These are phyloP conservation scores for Venturia canescens DNA, from an alignment of 1,140 invertebrate genomes.

Conservation along the genomic window DNA sequence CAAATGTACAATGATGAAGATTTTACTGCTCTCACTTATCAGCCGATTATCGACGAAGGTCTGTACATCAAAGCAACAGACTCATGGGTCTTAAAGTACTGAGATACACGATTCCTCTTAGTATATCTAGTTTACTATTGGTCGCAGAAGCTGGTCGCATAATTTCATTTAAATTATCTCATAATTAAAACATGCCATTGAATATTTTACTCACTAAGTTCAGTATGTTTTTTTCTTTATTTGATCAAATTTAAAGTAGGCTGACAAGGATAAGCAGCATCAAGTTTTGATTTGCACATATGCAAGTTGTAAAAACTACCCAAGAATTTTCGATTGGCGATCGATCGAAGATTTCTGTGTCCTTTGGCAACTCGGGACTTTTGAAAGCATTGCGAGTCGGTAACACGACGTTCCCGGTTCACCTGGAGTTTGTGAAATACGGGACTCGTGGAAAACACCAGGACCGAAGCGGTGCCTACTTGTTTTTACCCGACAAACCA, in stretches of 20 bases:
- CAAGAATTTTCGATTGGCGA: slow-evolving; percentile 81
- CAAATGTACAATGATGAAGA: slow-evolving; percentile 57
- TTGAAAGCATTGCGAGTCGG: slow-evolving; percentile 80
- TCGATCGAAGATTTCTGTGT: slow-evolving; percentile 78
- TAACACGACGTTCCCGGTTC: slow-evolving; percentile 78
- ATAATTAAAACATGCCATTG: no score
- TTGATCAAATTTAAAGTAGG: slow-evolving; percentile 22
- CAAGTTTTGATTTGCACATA: slow-evolving; percentile 68
- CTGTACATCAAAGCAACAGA: slow-evolving; percentile 42
- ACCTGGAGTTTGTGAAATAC: slow-evolving; percentile 86
- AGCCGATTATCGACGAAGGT: slow-evolving; percentile 56
- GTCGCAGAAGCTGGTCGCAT: background rate
- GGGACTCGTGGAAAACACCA: slow-evolving; percentile 78
- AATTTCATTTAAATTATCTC: background rate
- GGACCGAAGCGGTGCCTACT: slow-evolving; percentile 95
- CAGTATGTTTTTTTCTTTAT: background rate
- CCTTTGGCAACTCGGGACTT: slow-evolving; percentile 83
- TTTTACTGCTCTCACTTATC: slow-evolving; percentile 51
- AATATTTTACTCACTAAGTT: no score
- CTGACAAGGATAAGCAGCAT: background rate
- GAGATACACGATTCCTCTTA: no score
- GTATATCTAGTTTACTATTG: background rate
- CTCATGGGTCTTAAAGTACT: background rate
- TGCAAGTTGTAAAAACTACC: slow-evolving; percentile 71
- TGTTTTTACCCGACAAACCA: slow-evolving; percentile 93